Evolutionary conservation across 2,888 invertebrate species (phyloP), one percentile per base, ranked within the genome.

Genomic region (Acleris cristana): DNA sequence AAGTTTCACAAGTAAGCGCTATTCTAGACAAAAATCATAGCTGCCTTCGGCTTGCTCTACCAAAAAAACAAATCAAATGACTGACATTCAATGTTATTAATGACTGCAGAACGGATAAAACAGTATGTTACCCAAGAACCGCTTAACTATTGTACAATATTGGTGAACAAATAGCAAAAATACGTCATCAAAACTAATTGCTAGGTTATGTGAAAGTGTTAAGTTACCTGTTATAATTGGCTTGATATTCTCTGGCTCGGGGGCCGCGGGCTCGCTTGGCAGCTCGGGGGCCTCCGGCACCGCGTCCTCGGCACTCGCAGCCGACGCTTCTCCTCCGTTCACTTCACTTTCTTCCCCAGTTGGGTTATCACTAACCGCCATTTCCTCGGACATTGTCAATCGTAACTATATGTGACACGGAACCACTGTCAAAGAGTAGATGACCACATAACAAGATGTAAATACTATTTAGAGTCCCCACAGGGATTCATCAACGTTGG

Each of bases 361-460:
- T 73, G 84, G 84, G 82, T 87, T 91, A 88, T 89, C 91, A 84
- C 86, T 83, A 82, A 89, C 84, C 86, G 90, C 91, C 89, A 92
- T 91, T 90, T 91, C 89, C 73, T 90, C 90, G 72, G 92, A 92
- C 92, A 92, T 92, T 88, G 89, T 90, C 87, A 87, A 88, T 82
- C 84, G 79, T 76, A 83, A 82, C 65, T 78, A 85, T 84, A 79
- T 84, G 80, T 82, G 82, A 78, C 79, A 81, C 76, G 78, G 81
- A 80, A 78, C 79, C 85, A 86, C 86, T 85, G 86, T 84, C 84
- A 88, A 84, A 82, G 78, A 74, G 72, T 83, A 84, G 80, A 85
- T 81, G 82, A 80, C 84, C 84, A 85, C 91, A 90, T 89, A 89
- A 87, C 89, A 87, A 84, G 79, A 77, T 82, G 81, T 86, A 85